A percentile compares a stretch with the other conserved stretches of the same genome.
Evolutionary conservation across 2,797 vertebrate species (phyloP).

Genomic region (Sebastes matsubarae): DNA sequence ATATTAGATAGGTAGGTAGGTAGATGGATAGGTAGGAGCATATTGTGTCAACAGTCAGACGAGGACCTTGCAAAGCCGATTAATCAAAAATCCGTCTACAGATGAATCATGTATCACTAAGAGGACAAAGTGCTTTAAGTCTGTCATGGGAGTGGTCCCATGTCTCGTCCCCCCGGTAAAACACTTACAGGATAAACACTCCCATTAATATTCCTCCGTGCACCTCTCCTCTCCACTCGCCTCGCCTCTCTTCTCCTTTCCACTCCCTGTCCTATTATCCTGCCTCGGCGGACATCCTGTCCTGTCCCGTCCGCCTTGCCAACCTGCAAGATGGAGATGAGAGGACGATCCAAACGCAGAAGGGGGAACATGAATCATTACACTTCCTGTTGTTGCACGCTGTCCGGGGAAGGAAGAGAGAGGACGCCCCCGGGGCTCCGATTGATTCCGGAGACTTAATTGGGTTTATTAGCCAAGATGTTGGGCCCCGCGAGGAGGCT

Average conservation of each 20-base stretch:
- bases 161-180: constrained; percentile 66
- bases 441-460: constrained; percentile 85
- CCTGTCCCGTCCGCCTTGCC: constrained; percentile 72
- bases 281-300: constrained; percentile 76
- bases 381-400: constrained; percentile 78
- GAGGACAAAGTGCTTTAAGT: constrained; percentile 61
- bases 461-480: constrained; percentile 87
- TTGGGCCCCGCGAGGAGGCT: constrained; percentile 77
- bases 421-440: constrained; percentile 74
- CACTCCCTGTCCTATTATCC: constrained; percentile 76
- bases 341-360: constrained; percentile 72
- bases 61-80: constrained; percentile 20
- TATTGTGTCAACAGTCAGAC: constrained; percentile 13
- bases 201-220: constrained; percentile 83
- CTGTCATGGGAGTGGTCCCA: constrained; percentile 64
- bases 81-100: constrained; percentile 30
- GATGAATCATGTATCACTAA: constrained; percentile 51
- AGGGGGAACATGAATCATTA: constrained; percentile 82
- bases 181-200: constrained; percentile 77
- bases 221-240: constrained; percentile 62
- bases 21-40: neutral
- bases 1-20: neutral
- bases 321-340: constrained; percentile 75
- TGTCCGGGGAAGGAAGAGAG: constrained; percentile 72
- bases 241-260: constrained; percentile 64